phyloP scores from a whole-genome alignment of 2,888 invertebrate genomes.

The Chrysolina oricalcia region DNA sequence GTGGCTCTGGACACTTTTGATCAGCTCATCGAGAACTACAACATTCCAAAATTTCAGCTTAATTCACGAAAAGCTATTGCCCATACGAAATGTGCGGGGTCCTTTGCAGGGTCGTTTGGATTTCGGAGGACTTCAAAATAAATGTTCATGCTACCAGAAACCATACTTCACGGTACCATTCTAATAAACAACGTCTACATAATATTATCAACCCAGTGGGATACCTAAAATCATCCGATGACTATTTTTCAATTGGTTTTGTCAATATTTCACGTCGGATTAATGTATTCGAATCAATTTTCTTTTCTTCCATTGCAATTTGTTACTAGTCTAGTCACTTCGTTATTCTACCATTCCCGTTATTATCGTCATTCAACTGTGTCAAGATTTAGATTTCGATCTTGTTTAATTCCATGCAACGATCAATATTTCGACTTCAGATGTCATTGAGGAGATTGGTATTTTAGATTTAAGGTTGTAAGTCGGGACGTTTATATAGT shows the following conservation, averaged over 20 bases:
- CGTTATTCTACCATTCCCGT: constrained; percentile 16
- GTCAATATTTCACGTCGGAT: constrained; percentile 38
- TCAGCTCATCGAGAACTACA: too few species aligned
- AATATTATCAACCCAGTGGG: constrained; percentile 35
- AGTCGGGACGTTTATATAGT: not conserved
- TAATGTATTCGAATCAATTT: constrained; percentile 30
- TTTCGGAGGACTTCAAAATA: too few species aligned
- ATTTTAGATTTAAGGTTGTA: constrained; percentile 5
- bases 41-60: too few species aligned
- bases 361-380: constrained; percentile 22
- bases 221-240: constrained; percentile 24
- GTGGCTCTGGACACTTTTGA: too few species aligned
- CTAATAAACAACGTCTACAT: constrained; percentile 3
- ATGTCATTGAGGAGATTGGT: constrained; percentile 3
- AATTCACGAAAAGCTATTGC: too few species aligned
- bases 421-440: constrained; percentile 27
- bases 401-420: constrained; percentile 21
- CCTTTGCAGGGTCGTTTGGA: too few species aligned
- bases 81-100: too few species aligned
- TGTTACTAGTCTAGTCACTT: constrained; percentile 18
- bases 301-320: constrained; percentile 2
- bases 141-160: not conserved
- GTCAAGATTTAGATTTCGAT: constrained; percentile 31
- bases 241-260: constrained; percentile 28
- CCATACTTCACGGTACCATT: not conserved